Evolutionary conservation across 2,888 invertebrate species (phyloP).

Genomic region (Timandra comae): DNA sequence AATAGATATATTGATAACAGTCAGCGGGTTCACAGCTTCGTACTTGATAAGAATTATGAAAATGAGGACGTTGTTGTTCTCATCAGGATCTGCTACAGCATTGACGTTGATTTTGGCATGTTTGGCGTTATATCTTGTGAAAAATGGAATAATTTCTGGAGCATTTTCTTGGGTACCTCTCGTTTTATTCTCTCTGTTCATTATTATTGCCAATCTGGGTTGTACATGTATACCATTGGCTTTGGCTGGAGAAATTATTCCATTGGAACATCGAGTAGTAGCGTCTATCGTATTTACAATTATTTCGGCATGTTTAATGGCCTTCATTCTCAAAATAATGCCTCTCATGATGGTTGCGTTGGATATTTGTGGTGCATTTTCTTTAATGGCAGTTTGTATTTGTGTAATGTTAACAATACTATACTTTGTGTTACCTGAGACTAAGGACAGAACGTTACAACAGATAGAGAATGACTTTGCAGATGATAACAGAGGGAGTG

Average conservation of each 20-base stretch:
- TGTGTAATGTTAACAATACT: neutral
- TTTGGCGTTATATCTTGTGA: too few relatives aligned
- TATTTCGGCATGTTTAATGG: conserved; percentile 3
- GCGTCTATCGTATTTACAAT: conserved; percentile 26
- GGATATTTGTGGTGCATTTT: neutral
- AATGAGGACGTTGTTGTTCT: too few relatives aligned
- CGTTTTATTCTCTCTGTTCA: conserved; percentile 3
- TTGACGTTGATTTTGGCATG: too few relatives aligned
- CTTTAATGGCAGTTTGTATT: neutral
- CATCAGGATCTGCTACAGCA: too few relatives aligned
- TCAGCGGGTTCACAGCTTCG: conserved; percentile 19
- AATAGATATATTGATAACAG: conserved; percentile 28
- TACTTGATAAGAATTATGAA: conserved; percentile 19
- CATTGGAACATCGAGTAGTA: conserved; percentile 22
- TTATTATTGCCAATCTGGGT: conserved; percentile 9
- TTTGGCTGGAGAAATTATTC: conserved; percentile 15
- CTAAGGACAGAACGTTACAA: conserved; percentile 18
- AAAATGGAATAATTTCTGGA: too few relatives aligned
- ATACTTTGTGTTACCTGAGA: conserved; percentile 14
- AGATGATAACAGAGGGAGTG: conserved; percentile 7
- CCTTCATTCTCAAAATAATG: conserved; percentile 1
- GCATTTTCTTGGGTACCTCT: neutral
- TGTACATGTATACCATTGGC: conserved; percentile 8
- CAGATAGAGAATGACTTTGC: conserved; percentile 20
- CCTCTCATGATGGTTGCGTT: neutral